These are phyloP conservation scores for Sminthurides aquaticus DNA, from an alignment of 2,888 invertebrate species.

Conservation along the genomic window DNA sequence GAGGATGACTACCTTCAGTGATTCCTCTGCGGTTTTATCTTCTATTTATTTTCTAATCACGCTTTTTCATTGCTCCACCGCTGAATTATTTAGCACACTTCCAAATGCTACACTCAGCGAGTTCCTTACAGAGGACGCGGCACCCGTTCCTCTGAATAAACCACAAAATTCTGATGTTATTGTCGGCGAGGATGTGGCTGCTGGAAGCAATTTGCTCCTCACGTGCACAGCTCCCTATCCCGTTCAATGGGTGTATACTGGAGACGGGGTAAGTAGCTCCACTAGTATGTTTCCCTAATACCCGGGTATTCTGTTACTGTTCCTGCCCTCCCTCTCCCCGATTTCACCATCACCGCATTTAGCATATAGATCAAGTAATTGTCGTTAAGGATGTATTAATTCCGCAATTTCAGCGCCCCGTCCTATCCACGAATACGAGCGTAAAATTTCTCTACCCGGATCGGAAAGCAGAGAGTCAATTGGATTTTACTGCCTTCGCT, in stretches of 20 bases:
- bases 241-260: slow-evolving; percentile 31
- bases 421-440: slow-evolving; percentile 31
- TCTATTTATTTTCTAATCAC: background rate
- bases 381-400: no score
- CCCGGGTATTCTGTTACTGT: no score
- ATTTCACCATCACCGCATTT: no score
- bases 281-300: no score
- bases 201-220: slow-evolving; percentile 26
- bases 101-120: slow-evolving; percentile 14
- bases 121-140: background rate
- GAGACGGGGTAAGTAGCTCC: slow-evolving; percentile 30
- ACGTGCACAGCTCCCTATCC: slow-evolving; percentile 36
- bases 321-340: no score
- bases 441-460: slow-evolving; percentile 15
- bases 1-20: no score
- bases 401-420: slow-evolving; percentile 29
- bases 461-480: slow-evolving; percentile 8
- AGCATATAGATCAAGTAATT: no score
- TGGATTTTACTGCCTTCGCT: slow-evolving; percentile 23
- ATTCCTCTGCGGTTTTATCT: no score
- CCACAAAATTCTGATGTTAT: slow-evolving; percentile 32
- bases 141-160: slow-evolving; percentile 24
- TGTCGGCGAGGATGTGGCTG: slow-evolving; percentile 33
- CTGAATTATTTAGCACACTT: background rate
- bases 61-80: background rate